Evolutionary conservation across 2,113 vertebrate genomes (phyloP).

Genomic region (Caloenas nicobarica): DNA sequence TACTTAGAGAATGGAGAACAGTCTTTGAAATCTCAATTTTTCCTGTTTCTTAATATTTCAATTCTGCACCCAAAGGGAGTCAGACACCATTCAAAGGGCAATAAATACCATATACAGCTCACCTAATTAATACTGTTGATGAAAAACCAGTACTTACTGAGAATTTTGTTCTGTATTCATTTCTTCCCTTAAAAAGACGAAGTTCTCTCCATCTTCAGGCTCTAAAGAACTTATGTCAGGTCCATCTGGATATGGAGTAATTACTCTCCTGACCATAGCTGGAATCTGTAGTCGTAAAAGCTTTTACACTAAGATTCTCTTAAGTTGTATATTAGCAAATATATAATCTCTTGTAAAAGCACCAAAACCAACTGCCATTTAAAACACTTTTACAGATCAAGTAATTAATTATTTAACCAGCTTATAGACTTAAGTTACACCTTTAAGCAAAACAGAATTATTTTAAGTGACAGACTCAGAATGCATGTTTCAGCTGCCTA

Average conservation of each 20-base stretch:
- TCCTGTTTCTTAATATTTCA: background rate
- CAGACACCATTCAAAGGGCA: background rate
- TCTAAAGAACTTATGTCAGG: conserved; percentile 90
- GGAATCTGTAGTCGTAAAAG: conserved; percentile 84
- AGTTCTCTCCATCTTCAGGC: conserved; percentile 79
- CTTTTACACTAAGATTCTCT: background rate
- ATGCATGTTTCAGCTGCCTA: background rate
- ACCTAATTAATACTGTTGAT: background rate
- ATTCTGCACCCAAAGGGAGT: background rate
- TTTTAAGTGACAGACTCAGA: background rate
- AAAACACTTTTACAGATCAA: background rate
- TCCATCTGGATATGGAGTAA: conserved; percentile 88
- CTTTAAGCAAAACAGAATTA: background rate
- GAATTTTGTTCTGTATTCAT: conserved; percentile 72
- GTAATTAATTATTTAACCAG: background rate
- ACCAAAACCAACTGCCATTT: background rate
- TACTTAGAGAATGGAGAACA: background rate
- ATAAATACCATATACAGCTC: background rate
- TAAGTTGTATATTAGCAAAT: background rate
- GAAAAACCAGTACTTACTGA: conserved; percentile 59
- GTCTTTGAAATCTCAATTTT: background rate
- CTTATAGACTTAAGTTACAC: background rate
- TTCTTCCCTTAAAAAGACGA: conserved; percentile 75
- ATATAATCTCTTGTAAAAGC: background rate
- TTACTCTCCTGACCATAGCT: conserved; percentile 91